phyloP scores from a whole-genome alignment of 1,140 invertebrate species.

The Cotesia vestalis region DNA sequence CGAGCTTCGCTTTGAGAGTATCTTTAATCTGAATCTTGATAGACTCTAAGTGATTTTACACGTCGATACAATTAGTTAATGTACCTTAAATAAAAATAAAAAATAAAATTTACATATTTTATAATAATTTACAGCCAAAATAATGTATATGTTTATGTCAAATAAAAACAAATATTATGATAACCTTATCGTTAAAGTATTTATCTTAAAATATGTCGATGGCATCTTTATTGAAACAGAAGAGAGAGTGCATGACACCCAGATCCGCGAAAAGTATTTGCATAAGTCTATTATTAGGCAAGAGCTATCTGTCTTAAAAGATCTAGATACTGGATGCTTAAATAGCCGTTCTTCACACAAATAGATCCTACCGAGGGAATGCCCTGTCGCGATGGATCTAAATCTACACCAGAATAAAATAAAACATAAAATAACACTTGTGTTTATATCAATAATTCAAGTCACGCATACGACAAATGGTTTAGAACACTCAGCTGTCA shows the following conservation, averaged over 20 bases:
- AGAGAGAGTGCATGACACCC: neutral
- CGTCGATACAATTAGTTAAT: neutral
- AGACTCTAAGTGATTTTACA: neutral
- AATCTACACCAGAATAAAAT: neutral
- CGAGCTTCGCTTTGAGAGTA: neutral
- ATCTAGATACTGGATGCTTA: constrained; percentile 23
- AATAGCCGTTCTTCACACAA: constrained; percentile 20
- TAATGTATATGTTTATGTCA: no score
- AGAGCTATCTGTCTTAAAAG: constrained; percentile 16
- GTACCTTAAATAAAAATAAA: no score
- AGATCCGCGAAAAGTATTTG: neutral
- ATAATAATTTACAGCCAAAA: no score
- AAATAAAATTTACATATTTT: no score
- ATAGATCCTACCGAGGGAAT: constrained; percentile 20
- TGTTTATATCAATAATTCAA: constrained; percentile 6
- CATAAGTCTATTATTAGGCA: constrained; percentile 20
- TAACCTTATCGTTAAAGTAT: neutral
- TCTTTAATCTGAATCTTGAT: neutral
- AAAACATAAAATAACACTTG: neutral
- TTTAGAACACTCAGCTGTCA: neutral
- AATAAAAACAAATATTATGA: no score
- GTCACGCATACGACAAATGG: constrained; percentile 10
- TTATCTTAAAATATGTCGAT: neutral
- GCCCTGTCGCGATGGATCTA: neutral
- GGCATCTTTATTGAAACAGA: no score